Evolutionary conservation across 2,888 invertebrate species (phyloP).

Genomic region (Tetanocera ferruginea): DNA sequence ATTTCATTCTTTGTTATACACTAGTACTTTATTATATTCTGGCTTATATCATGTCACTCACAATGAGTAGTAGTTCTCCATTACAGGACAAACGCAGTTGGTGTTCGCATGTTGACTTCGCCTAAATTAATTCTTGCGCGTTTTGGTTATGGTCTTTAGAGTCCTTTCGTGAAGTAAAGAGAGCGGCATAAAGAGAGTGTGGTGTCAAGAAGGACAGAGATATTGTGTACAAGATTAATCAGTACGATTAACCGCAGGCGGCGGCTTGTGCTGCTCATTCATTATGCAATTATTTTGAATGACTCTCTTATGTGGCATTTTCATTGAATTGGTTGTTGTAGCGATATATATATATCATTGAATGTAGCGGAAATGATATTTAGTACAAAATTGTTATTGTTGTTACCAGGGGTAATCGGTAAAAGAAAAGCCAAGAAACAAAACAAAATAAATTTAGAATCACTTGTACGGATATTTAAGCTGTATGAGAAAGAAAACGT

Average conservation of each 20-base stretch:
- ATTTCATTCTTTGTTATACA: background rate
- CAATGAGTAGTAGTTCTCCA: slow-evolving; percentile 14
- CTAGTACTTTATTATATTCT: background rate
- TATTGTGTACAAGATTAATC: slow-evolving; percentile 56
- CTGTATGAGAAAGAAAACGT: too few relatives aligned
- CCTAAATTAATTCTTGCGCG: slow-evolving; percentile 59
- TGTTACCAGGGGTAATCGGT: background rate
- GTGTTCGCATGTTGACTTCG: slow-evolving; percentile 59
- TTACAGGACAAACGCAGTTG: slow-evolving; percentile 46
- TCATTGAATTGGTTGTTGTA: background rate
- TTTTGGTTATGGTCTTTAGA: slow-evolving; percentile 12
- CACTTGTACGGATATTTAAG: too few relatives aligned
- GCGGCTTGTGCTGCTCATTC: slow-evolving; percentile 52
- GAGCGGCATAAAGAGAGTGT: background rate
- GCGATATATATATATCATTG: background rate
- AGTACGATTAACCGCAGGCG: slow-evolving; percentile 52
- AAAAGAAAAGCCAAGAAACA: too few relatives aligned
- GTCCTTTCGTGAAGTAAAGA: background rate
- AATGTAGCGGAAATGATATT: slow-evolving; percentile 25
- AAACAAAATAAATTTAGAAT: background rate
- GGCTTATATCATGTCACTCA: slow-evolving; percentile 13
- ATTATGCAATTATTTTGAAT: slow-evolving; percentile 65
- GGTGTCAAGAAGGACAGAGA: background rate
- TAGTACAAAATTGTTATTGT: background rate
- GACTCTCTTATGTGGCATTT: slow-evolving; percentile 63